Evolutionary conservation across 2,113 vertebrate species (phyloP).

Genomic region (Percopsis transmontana): DNA sequence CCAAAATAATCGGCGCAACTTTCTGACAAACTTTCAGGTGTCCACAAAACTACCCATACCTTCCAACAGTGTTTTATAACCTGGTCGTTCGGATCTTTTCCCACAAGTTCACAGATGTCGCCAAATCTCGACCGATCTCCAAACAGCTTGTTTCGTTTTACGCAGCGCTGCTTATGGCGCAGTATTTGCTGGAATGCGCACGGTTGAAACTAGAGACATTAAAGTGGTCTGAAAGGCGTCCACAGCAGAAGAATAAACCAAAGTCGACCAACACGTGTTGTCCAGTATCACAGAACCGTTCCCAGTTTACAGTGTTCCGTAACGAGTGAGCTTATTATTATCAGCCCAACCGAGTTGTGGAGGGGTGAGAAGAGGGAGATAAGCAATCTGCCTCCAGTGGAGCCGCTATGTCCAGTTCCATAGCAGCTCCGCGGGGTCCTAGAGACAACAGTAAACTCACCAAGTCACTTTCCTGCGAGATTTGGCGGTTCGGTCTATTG

Average conservation of each 20-base stretch:
- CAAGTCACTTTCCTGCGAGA: not conserved
- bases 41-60: not conserved
- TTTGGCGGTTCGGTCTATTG: too few relatives aligned
- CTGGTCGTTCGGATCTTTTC: not conserved
- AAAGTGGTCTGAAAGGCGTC: conserved; percentile 12
- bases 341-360: conserved; percentile 40
- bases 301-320: conserved; percentile 6
- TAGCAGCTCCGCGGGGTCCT: conserved; percentile 86
- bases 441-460: conserved; percentile 64
- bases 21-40: conserved; percentile 42
- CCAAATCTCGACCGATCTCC: conserved; percentile 2
- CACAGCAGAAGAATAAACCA: conserved; percentile 11
- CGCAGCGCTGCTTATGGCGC: conserved; percentile 49
- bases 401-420: conserved; percentile 77
- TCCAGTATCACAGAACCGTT: conserved; percentile 15
- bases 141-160: conserved; percentile 31
- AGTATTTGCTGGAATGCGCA: conserved; percentile 40
- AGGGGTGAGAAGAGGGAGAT: conserved; percentile 60
- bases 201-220: conserved; percentile 20
- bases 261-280: conserved; percentile 30
- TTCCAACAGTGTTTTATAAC: conserved; percentile 3
- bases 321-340: conserved; percentile 7
- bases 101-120: not conserved
- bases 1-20: conserved; percentile 36
- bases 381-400: conserved; percentile 77